Base-by-base conservation (phyloP, 2,888 invertebrate genomes). In the Schizaphis graminum region DNA sequence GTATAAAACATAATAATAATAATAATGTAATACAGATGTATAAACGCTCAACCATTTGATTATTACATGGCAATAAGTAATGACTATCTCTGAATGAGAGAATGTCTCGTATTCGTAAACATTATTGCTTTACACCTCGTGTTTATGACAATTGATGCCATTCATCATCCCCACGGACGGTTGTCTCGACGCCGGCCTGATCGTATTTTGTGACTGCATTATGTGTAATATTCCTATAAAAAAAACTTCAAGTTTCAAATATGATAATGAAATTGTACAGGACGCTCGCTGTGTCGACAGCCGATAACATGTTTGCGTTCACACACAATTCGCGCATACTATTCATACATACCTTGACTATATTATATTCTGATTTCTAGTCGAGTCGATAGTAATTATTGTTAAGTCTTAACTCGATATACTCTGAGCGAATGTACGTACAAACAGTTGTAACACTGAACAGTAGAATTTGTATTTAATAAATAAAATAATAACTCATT, bases 201-300 rank as follows among this genome's bases (percentile, higher is more conserved):
- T 77, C 35, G 77, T 77, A 7, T 77, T 77, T 77, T 2, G 16
- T 77, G 35, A 77, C 21, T 35, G n/a, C 86, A 16, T 41, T 16
- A 13, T 86, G 28, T 86, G 13, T 86, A 86, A 86, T 47, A 86
- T 86, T 86, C 13, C 28, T 7, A 47, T 16, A 86, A 77, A 61
- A 57, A 89, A 61, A 89, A 89, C 44, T 11, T 57, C 41, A 77
- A 56, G 53, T 91, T 11, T 57, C 41, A 77, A 56, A 77, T 91
- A 91, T 91, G 91, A 91, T 91, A 91, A 85, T 92, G 92, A 44
- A 26, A 35, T n/a, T 84, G 16, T 77, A 93, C 93, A 89, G 93
- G 53, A 61, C 44, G 93, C n/a, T 89, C 92, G 89, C 87, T 24
- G 28, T 56, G 35, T n/a, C 56, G 21, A 8, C 21, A 16, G 10